Base-by-base conservation (phyloP, 2,888 invertebrate genomes). In the Tenthredo livida region DNA sequence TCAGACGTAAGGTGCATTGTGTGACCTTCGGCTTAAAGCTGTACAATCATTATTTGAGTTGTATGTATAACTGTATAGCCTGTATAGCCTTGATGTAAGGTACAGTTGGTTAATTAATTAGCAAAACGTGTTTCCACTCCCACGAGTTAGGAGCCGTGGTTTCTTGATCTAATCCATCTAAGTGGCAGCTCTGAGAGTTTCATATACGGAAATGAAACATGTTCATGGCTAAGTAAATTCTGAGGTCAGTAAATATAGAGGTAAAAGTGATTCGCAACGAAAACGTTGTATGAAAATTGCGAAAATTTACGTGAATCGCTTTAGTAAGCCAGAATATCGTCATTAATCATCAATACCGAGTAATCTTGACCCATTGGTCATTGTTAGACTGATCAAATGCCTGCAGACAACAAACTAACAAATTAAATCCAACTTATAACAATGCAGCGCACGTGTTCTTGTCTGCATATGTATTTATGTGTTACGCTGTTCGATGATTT, bases 401-500 rank as follows among this genome's bases (percentile, higher is more conserved):
- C 67, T 17, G 29, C 33, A 12, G 29, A 29, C 67, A 61, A 12
- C 3, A 15, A 17, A 1, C 67, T 10, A 33, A 33, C 33, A 7
- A 33, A 67, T 67, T 2, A 12, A 67, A 33, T 67, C 33, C 33
- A 29, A 70, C 5, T 70, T 37, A 37, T 70, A 37, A 70, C 70
- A 15, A 37, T 70, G 37, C 70, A 37, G 70, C n/a, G 17, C 75
- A 87, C 88, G 86, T 86, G 86, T 86, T 87, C 88, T 89, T 88
- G 89, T 89, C 90, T 89, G 88, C 88, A 89, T 88, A 88, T 88
- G 90, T 91, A 89, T 90, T 90, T 90, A 89, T 88, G 89, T 89
- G 91, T 90, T 90, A 90, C 90, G 89, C 89, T 91, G 88, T 88
- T 91, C 90, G 54, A 92, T 93, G 93, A 93, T 93, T 93, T 92